phyloP scores from a whole-genome alignment of 2,888 invertebrate genomes.

The Drosophila kuntzei region DNA sequence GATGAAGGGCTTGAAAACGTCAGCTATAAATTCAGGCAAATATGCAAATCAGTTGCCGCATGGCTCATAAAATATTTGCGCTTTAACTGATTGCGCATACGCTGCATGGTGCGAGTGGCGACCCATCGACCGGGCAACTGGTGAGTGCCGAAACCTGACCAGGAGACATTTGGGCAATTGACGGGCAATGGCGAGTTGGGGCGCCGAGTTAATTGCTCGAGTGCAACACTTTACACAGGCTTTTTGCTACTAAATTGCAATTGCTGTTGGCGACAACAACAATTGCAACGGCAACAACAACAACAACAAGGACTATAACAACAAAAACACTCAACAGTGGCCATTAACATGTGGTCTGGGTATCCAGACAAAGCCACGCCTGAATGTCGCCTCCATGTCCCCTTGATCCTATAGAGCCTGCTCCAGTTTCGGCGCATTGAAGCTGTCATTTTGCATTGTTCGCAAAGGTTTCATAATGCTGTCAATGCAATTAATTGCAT shows the following conservation, averaged over 20 bases:
- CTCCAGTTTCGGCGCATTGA: slow-evolving; percentile 54
- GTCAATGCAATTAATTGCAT: slow-evolving; percentile 80
- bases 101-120: slow-evolving; percentile 43
- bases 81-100: slow-evolving; percentile 74
- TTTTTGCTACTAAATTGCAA: slow-evolving; percentile 76
- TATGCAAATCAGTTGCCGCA: slow-evolving; percentile 73
- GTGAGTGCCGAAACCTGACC: slow-evolving; percentile 50
- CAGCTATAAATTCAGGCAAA: slow-evolving; percentile 60
- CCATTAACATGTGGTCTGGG: slow-evolving; percentile 63
- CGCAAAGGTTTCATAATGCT: slow-evolving; percentile 77
- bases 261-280: slow-evolving; percentile 62
- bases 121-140: neutral
- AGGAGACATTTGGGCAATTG: slow-evolving; percentile 55
- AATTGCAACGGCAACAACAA: slow-evolving; percentile 43
- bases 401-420: neutral
- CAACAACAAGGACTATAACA: slow-evolving; percentile 39
- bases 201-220: slow-evolving; percentile 68
- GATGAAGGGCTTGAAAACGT: slow-evolving; percentile 14
- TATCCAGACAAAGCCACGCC: slow-evolving; percentile 44
- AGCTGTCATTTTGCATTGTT: slow-evolving; percentile 75
- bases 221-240: slow-evolving; percentile 62
- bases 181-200: slow-evolving; percentile 11
- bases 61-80: slow-evolving; percentile 73
- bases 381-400: slow-evolving; percentile 9
- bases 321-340: slow-evolving; percentile 57